Evolutionary conservation across 2,797 vertebrate species (phyloP).

Genomic region (Perodicticus potto): DNA sequence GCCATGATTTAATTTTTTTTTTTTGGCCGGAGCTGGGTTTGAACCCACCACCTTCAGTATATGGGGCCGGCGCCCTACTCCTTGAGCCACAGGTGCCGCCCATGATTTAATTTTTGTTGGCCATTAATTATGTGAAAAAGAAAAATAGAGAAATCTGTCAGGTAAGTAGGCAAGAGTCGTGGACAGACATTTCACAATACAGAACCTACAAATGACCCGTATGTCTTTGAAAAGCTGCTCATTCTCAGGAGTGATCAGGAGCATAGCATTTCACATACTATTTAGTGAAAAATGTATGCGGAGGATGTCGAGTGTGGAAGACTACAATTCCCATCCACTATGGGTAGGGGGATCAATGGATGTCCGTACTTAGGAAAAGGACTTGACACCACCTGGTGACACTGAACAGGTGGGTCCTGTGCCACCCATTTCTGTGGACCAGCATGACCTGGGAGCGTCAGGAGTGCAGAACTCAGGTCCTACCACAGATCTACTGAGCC

Average conservation of each 20-base stretch:
- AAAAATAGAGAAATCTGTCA: neutral
- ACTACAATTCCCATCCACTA: fast-evolving
- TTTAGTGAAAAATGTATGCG: neutral
- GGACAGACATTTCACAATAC: neutral
- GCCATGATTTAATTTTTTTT: too few species aligned
- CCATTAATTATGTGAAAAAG: neutral
- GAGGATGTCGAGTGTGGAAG: too few species aligned
- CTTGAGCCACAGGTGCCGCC: too few species aligned
- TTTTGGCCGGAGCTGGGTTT: too few species aligned
- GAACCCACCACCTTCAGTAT: too few species aligned
- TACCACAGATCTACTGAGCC: neutral
- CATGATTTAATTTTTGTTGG: neutral
- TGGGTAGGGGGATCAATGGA: fast-evolving
- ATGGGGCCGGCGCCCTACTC: too few species aligned
- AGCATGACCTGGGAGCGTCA: neutral
- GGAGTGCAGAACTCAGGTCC: neutral
- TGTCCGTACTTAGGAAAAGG: neutral
- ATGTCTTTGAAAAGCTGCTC: neutral
- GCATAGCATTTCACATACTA: neutral
- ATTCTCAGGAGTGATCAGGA: neutral
- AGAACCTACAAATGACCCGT: neutral
- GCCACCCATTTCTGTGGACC: fast-evolving
- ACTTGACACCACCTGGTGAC: neutral
- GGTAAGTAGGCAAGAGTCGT: neutral
- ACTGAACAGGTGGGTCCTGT: neutral